These are phyloP conservation scores for Physocephala rufipes DNA, from an alignment of 2,888 invertebrate species.

Conservation along the genomic window DNA sequence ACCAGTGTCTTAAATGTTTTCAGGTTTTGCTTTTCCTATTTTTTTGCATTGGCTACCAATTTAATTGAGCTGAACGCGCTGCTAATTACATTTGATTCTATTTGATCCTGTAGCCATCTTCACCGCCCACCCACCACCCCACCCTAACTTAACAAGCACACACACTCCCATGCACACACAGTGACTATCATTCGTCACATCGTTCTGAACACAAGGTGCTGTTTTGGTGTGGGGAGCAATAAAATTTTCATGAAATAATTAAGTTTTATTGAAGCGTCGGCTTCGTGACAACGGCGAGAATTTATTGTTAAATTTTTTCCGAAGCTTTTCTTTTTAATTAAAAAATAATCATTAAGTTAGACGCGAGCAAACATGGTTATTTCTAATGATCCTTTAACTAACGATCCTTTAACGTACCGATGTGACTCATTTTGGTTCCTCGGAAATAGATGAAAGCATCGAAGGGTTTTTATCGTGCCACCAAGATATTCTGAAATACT, in stretches of 20 bases:
- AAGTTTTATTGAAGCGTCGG: conserved; percentile 54
- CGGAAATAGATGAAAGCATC: too few species aligned
- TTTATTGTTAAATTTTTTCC: conserved; percentile 12
- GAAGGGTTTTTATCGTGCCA: too few species aligned
- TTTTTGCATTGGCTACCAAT: conserved; percentile 32
- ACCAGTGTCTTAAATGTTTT: too few species aligned
- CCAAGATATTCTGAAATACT: too few species aligned
- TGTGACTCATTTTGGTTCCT: too few species aligned
- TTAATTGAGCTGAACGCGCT: conserved; percentile 64
- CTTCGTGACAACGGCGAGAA: conserved; percentile 4
- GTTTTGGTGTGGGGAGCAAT: conserved; percentile 38
- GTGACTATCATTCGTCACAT: too few species aligned
- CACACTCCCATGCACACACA: too few species aligned
- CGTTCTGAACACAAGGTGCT: conserved; percentile 6
- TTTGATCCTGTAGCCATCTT: conserved; percentile 10
- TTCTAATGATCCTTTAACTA: conserved; percentile 20
- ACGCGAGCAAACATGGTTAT: conserved; percentile 1
- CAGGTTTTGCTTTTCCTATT: conserved; percentile 27
- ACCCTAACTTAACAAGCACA: background rate
- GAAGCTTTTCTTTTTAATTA: conserved; percentile 26
- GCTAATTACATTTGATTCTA: conserved; percentile 63
- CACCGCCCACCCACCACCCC: background rate
- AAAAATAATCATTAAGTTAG: conserved; percentile 37
- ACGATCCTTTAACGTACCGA: too few species aligned
- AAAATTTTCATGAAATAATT: conserved; percentile 54